phyloP scores from a whole-genome alignment of 2,888 invertebrate genomes.

The Pyrocoelia pectoralis region DNA sequence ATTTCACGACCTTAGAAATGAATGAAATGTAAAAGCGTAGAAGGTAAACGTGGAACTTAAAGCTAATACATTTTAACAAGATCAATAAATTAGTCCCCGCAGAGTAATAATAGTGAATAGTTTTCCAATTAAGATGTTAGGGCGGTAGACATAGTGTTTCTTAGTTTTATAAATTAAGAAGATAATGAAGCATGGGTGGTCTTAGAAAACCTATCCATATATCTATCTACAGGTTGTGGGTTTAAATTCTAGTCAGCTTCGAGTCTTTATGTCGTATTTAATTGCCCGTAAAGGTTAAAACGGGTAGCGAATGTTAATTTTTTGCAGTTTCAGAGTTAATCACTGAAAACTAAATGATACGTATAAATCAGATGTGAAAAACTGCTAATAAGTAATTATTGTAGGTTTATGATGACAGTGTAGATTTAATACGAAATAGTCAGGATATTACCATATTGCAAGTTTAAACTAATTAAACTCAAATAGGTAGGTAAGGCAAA shows the following conservation, averaged over 20 bases:
- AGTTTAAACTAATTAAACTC: no score
- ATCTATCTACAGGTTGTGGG: conserved; percentile 12
- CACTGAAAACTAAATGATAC: neutral
- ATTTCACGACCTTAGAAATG: neutral
- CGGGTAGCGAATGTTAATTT: conserved; percentile 7
- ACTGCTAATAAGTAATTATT: no score
- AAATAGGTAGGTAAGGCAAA: no score
- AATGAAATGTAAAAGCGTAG: neutral
- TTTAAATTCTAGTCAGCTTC: conserved; percentile 9
- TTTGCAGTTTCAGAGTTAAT: neutral
- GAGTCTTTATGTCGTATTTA: conserved; percentile 7
- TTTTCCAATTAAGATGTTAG: conserved; percentile 13
- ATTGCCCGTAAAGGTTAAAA: conserved; percentile 8
- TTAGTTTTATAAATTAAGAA: conserved; percentile 11
- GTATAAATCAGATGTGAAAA: no score
- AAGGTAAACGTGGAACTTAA: neutral
- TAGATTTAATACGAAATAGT: no score
- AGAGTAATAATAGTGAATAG: neutral
- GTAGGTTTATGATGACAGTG: no score
- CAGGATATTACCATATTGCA: no score
- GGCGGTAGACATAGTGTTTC: conserved; percentile 11
- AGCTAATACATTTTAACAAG: neutral
- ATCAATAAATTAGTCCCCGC: neutral
- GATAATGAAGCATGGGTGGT: conserved; percentile 7
- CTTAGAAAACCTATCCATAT: conserved; percentile 3